Evolutionary conservation across 92 coral and sea anemone species (phyloP), one percentile per base, ranked within the genome.

Genomic region (Phymanthus crucifer): DNA sequence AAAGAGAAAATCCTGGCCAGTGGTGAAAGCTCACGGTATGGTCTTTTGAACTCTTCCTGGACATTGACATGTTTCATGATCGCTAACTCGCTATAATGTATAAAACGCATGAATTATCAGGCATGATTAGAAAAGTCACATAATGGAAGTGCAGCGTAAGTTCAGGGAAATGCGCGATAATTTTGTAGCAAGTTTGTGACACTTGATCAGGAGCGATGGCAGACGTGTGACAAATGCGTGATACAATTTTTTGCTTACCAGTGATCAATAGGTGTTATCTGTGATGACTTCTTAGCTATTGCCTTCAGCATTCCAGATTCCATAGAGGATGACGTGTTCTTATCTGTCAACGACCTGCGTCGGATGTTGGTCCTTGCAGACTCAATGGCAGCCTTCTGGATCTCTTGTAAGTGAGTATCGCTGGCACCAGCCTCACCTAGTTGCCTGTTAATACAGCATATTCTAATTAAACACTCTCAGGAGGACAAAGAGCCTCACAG

Each of bases 401-500:
- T 87, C 9, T 67, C 80, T 37, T 43, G 67, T 4, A 91, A 65
- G 77, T 91, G 91, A 21, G 80, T 78, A n/a, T 68, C 66, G 85
- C 87, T 82, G 4, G 76, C 65, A 26, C 89, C 92, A 10, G 93
- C 91, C 23, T 89, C 93, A 45, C 73, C 69, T 32, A 91, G 87
- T 80, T 91, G 96, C 71, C 96, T 91, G 32, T n/a, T 32, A 23
- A 75, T 61, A 5, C n/a, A n/a, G n/a, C n/a, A n/a, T n/a, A n/a
- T n/a, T n/a, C n/a, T n/a, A n/a, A n/a, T n/a, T n/a, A n/a, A n/a
- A n/a, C n/a, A n/a, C n/a, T n/a, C n/a, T n/a, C n/a, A n/a, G n/a
- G n/a, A n/a, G n/a, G n/a, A n/a, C n/a, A n/a, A n/a, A n/a, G n/a
- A n/a, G n/a, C n/a, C n/a, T n/a, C n/a, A n/a, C n/a, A n/a, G n/a